phyloP scores from a whole-genome alignment of 2,113 vertebrate genomes.

The Amblyopsis rosae region DNA sequence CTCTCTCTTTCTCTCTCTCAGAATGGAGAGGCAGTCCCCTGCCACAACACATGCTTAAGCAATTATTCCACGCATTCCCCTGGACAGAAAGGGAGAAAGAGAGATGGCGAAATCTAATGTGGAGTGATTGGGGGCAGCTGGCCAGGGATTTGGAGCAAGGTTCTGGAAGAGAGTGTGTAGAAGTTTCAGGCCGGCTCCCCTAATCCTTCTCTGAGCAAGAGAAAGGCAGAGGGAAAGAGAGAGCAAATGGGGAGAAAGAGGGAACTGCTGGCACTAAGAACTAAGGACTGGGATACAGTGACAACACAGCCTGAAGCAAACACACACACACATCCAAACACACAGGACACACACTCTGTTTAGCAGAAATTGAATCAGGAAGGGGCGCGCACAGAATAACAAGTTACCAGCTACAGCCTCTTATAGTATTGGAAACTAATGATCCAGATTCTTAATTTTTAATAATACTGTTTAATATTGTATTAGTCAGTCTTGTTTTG shows the following conservation, averaged over 20 bases:
- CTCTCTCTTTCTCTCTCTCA: constrained; percentile 31
- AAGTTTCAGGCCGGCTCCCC: constrained; percentile 62
- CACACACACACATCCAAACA: constrained; percentile 25
- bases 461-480: too few relatives aligned
- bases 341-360: constrained; percentile 15
- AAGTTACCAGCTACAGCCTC: constrained; percentile 19
- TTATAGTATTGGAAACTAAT: too few relatives aligned
- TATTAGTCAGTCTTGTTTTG: too few relatives aligned
- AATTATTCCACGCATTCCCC: constrained; percentile 71
- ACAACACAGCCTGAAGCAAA: constrained; percentile 59
- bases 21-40: constrained; percentile 52
- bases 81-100: constrained; percentile 49
- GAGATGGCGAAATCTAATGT: constrained; percentile 60
- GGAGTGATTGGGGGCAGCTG: constrained; percentile 66
- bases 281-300: constrained; percentile 47
- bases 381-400: constrained; percentile 50
- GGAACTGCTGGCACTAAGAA: constrained; percentile 19
- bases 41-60: constrained; percentile 74
- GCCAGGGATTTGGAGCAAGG: constrained; percentile 60
- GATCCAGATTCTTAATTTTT: too few relatives aligned
- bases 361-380: constrained; percentile 19
- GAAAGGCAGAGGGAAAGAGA: constrained; percentile 40
- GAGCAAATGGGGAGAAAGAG: constrained; percentile 34
- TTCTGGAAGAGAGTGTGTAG: constrained; percentile 66
- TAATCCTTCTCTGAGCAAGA: constrained; percentile 67